phyloP scores from a whole-genome alignment of 2,888 invertebrate species.

The Saturnia japonica region DNA sequence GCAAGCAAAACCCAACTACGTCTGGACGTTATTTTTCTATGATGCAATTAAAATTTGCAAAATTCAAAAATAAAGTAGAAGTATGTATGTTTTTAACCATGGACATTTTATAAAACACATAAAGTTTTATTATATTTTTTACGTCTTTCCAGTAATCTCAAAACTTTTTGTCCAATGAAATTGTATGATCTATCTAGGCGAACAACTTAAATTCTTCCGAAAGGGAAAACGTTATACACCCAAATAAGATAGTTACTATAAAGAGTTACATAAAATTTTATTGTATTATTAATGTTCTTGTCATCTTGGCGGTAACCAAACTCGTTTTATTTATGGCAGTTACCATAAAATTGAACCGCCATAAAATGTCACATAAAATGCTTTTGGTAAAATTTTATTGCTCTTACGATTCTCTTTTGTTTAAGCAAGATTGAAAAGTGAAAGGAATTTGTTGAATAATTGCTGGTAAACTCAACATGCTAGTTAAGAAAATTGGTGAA shows the following conservation, averaged over 20 bases:
- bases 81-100: not conserved
- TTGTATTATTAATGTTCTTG: not conserved
- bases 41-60: not conserved
- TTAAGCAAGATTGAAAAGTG: not conserved
- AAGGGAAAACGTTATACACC: not conserved
- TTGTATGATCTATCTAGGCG: not conserved
- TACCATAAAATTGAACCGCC: not conserved
- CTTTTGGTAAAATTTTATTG: not conserved
- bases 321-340: not conserved
- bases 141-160: not conserved
- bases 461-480: not conserved
- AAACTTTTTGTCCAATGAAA: not conserved
- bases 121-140: not conserved
- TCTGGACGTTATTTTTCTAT: too few relatives aligned
- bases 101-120: not conserved
- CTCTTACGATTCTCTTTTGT: not conserved
- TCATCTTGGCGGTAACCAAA: not conserved
- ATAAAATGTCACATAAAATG: not conserved
- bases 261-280: slow-evolving; percentile 9
- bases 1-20: too few relatives aligned
- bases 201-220: not conserved
- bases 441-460: not conserved
- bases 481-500: not conserved
- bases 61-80: not conserved
- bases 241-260: not conserved